Evolutionary conservation across 2,888 invertebrate species (phyloP).

Genomic region (Dyspetes luteomarginatus): DNA sequence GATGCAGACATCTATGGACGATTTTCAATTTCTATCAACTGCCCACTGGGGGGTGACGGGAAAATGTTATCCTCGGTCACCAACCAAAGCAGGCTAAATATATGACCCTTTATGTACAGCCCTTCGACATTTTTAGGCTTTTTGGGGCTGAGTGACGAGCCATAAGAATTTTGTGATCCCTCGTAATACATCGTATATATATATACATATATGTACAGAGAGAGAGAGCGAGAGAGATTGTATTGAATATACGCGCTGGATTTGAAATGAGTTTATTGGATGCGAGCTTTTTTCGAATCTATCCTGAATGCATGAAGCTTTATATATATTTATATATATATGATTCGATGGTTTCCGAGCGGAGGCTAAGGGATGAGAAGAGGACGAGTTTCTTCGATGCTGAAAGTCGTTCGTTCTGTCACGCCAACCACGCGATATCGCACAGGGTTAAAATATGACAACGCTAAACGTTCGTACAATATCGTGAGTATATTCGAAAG

Average conservation of each 20-base stretch:
- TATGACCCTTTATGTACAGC: neutral
- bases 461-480: conserved; percentile 33
- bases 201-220: too few relatives aligned
- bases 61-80: neutral
- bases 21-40: conserved; percentile 10
- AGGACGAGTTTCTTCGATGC: neutral
- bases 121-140: conserved; percentile 4
- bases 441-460: conserved; percentile 10
- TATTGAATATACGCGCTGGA: neutral
- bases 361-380: neutral
- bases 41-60: neutral
- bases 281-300: conserved; percentile 14
- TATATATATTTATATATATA: neutral
- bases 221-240: too few relatives aligned
- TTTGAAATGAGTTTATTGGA: conserved; percentile 35
- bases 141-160: conserved; percentile 2
- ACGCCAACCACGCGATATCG: neutral
- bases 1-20: neutral
- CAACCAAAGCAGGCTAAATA: neutral
- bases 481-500: conserved; percentile 25
- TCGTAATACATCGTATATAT: neutral
- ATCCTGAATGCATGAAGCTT: conserved; percentile 20
- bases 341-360: neutral
- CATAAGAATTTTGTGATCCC: conserved; percentile 1
- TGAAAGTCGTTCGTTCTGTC: conserved; percentile 10